These are phyloP conservation scores for Clarias macrocephalus DNA, from an alignment of 2,113 vertebrate genomes.

Conservation along the genomic window DNA sequence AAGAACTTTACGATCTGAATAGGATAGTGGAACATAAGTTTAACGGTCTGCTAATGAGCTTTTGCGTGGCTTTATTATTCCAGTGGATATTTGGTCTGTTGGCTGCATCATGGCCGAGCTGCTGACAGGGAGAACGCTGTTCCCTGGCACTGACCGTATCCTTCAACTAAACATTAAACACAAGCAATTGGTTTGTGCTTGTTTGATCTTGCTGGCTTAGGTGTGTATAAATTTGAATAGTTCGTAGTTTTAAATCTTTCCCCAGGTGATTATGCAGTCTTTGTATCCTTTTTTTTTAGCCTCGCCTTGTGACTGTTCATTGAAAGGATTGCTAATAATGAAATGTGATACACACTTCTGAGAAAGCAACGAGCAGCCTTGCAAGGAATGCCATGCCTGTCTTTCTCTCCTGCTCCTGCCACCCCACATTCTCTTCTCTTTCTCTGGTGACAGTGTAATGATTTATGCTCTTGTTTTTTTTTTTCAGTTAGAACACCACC, in stretches of 20 bases:
- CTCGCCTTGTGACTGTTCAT: background rate
- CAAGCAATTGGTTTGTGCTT: background rate
- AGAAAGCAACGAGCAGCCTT: conserved; percentile 24
- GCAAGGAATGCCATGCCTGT: conserved; percentile 34
- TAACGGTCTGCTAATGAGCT: conserved; percentile 28
- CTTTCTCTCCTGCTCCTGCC: background rate
- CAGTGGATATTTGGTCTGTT: conserved; percentile 99
- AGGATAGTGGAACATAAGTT: background rate
- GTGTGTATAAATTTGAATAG: background rate
- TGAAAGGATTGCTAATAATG: conserved; percentile 33
- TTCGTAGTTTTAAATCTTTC: background rate
- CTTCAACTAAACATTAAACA: conserved; percentile 66
- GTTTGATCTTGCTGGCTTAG: conserved; percentile 13
- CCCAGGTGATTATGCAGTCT: background rate
- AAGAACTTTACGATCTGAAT: background rate
- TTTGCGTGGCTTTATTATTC: conserved; percentile 51
- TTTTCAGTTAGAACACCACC: background rate
- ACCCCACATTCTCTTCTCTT: background rate
- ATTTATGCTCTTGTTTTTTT: conserved; percentile 3
- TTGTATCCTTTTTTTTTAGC: conserved; percentile 8
- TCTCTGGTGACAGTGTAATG: background rate
- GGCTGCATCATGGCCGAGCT: conserved; percentile 99
- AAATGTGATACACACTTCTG: conserved; percentile 45
- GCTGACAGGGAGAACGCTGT: conserved; percentile 93
- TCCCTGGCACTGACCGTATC: conserved; percentile 99